Base-by-base conservation (phyloP, 2,113 vertebrate species). In the Rhinopithecus roxellana region DNA sequence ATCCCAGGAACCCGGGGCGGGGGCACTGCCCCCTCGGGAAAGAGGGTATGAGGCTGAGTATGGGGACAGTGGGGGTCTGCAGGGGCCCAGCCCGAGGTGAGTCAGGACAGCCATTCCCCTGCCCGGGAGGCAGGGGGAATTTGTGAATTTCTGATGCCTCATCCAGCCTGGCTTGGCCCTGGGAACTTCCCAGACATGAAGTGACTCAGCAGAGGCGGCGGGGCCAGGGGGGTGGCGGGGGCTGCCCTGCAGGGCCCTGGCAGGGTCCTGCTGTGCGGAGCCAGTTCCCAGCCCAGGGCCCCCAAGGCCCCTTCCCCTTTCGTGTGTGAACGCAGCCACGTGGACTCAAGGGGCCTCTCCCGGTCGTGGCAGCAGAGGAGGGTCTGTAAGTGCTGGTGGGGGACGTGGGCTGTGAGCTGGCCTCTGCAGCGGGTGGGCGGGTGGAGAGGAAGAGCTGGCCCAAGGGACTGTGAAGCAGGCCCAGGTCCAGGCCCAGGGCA, bases 181-280 rank as follows among this genome's bases (percentile, higher is more conserved):
- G 93, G 94, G 97, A 95, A 90, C 93, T 96, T 97, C 96, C 93
- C 89, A 97, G 97, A 96, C 94, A 11, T 0, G 2, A 57, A 40
- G 95, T 97, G 98, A 97, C 95, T 97, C 96, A 98, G 95, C 91
- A 96, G 83, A 81, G 90, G 88, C 64, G 40, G 81, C 59, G 20
- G 64, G 43, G 77, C 87, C 25, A 3, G 69, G 94, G 79, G 57
- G 64, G 74, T 11, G 48, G 79, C 90, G 22, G 91, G 72, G 94
- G 57, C 83, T 74, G 75, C 85, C 96, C 95, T 79, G 27, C 0
- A 38, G 90, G 80, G 79, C 90, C 90, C 91, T 85, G 94, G 69
- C 74, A 64, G 72, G 35, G 30, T 67, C 55, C 40, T 8, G 6
- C 93, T 13, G 79, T 38, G 40, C 32, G 43, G 67, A 1, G 30